Conservation (phyloP, 2,113 vertebrate genomes). For the Nesogale talazaci region DNA sequence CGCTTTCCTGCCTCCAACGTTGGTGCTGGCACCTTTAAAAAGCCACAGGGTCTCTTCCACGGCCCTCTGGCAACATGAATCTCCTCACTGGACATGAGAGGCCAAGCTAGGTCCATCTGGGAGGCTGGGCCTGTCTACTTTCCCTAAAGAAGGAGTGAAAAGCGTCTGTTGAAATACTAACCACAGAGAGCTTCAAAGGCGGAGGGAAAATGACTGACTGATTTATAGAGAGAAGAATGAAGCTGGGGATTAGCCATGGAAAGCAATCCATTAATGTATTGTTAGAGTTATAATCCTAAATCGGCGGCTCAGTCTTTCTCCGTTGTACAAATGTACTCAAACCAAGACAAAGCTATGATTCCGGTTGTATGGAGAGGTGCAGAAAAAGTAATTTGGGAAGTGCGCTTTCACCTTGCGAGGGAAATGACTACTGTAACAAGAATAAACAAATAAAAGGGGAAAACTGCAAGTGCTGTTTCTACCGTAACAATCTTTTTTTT, state of each 20-base stretch:
- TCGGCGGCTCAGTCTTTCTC: constrained; percentile 58
- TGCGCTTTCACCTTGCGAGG: not conserved
- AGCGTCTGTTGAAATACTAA: constrained; percentile 19
- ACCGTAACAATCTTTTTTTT: not conserved
- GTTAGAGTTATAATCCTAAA: constrained; percentile 57
- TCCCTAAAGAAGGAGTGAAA: not conserved
- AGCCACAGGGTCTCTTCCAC: not conserved
- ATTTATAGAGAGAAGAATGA: constrained; percentile 3
- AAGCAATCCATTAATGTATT: constrained; percentile 25
- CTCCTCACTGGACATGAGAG: too few species aligned
- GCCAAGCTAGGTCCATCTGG: not conserved
- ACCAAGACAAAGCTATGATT: constrained; percentile 59
- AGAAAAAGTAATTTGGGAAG: constrained; percentile 1
- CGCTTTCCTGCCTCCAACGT: not conserved
- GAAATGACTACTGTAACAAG: not conserved
- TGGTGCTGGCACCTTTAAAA: not conserved
- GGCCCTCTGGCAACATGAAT: not conserved
- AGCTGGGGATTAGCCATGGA: constrained; percentile 5
- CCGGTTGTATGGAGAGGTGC: constrained; percentile 15
- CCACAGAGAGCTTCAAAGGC: not conserved
- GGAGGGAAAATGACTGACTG: not conserved
- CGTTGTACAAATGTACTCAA: constrained; percentile 51
- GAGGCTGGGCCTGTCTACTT: not conserved
- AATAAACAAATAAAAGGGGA: not conserved
- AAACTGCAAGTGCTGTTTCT: not conserved